Evolutionary conservation across 2,888 invertebrate genomes (phyloP).

Genomic region (Ochropleura plecta): DNA sequence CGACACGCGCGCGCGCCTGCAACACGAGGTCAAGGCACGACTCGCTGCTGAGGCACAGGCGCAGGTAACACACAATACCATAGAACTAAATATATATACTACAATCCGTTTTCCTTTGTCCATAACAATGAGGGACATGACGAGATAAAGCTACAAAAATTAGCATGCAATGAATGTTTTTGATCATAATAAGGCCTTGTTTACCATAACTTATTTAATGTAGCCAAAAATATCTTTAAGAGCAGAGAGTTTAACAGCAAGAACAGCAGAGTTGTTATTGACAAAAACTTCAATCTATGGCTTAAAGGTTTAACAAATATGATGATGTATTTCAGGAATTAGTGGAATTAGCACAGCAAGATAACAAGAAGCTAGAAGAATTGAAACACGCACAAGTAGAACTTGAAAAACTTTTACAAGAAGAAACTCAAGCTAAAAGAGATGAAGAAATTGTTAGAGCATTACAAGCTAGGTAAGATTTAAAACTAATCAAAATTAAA

Average conservation of each 20-base stretch:
- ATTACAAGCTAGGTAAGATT: constrained; percentile 91
- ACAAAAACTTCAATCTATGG: not conserved
- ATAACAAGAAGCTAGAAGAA: constrained; percentile 93
- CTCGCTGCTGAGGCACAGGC: constrained; percentile 91
- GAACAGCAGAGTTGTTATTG: not conserved
- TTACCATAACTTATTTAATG: not conserved
- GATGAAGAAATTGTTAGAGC: constrained; percentile 95
- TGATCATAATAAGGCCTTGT: not conserved
- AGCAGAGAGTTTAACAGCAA: not conserved
- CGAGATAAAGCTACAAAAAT: no score
- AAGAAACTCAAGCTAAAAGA: constrained; percentile 95
- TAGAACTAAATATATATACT: not conserved
- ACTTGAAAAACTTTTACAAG: constrained; percentile 93
- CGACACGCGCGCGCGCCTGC: constrained; percentile 91
- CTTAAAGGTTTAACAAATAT: not conserved
- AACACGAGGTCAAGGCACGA: constrained; percentile 92
- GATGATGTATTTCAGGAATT: constrained; percentile 86
- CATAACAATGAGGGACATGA: not conserved
- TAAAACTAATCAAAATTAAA: not conserved
- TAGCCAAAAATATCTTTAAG: not conserved
- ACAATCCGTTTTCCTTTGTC: not conserved
- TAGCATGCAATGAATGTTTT: not conserved
- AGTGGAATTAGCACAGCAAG: constrained; percentile 92
- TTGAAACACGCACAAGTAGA: constrained; percentile 93
- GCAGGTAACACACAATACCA: constrained; percentile 78